phyloP scores from a whole-genome alignment of 1,140 invertebrate species.

The Neodiprion virginianus region DNA sequence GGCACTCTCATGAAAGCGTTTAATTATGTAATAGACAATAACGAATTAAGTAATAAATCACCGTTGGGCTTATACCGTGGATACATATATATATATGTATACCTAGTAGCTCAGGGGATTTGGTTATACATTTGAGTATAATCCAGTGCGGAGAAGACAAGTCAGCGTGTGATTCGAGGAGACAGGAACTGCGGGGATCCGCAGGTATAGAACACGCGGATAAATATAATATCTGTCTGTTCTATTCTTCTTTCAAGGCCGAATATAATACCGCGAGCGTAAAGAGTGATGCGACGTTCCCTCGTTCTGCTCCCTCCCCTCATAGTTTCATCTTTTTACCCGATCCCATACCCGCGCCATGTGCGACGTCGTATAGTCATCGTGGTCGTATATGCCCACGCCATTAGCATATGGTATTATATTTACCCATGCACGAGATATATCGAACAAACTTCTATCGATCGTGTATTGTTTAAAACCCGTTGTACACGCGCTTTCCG shows the following conservation, averaged over 20 bases:
- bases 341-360: no score
- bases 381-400: not conserved
- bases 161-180: not conserved
- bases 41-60: constrained; percentile 15
- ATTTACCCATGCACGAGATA: not conserved
- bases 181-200: not conserved
- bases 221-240: not conserved
- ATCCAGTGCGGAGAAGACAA: not conserved
- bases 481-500: no score
- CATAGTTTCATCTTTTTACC: no score
- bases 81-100: not conserved
- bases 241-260: not conserved
- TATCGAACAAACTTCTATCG: not conserved
- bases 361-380: no score
- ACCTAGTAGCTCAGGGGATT: no score
- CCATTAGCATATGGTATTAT: not conserved
- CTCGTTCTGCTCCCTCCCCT: not conserved
- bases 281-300: not conserved
- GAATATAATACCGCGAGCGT: not conserved
- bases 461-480: not conserved
- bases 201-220: not conserved
- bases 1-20: no score
- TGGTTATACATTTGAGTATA: not conserved
- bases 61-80: constrained; percentile 1
- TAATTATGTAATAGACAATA: not conserved